Percentiles rank a stretch among this genome's conserved stretches.
Evolutionary conservation across 2,113 vertebrate species (phyloP).

Genomic region (Ochotona curzoniae): DNA sequence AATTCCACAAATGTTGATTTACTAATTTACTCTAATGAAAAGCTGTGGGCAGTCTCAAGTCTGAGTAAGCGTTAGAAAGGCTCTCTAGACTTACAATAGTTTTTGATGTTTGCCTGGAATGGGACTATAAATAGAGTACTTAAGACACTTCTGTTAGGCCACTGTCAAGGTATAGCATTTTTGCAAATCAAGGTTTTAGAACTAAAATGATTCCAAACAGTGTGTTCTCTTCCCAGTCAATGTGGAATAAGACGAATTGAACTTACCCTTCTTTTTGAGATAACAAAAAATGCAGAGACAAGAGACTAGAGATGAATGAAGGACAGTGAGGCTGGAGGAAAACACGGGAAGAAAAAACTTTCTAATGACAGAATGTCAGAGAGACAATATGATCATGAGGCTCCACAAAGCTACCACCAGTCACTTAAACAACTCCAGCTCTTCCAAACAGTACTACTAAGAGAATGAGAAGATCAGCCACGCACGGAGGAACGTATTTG

Average conservation of each 20-base stretch:
- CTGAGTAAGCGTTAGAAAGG: slow-evolving; percentile 47
- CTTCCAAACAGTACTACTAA: background rate
- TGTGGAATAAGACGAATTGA: background rate
- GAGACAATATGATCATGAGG: background rate
- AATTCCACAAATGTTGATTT: background rate
- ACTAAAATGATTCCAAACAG: slow-evolving; percentile 42
- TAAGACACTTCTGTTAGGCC: slow-evolving; percentile 41
- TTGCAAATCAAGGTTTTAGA: slow-evolving; percentile 51
- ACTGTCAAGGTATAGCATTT: slow-evolving; percentile 63
- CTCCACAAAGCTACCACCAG: background rate
- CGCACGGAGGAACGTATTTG: background rate
- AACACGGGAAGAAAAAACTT: background rate
- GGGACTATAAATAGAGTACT: slow-evolving; percentile 45
- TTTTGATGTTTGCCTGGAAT: slow-evolving; percentile 44
- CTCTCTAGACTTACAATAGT: slow-evolving; percentile 50
- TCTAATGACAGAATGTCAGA: background rate
- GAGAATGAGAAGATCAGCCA: background rate
- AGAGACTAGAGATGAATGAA: background rate
- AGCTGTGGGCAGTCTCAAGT: slow-evolving; percentile 45
- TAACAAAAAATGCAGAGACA: background rate
- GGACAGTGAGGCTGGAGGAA: background rate
- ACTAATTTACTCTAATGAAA: slow-evolving; percentile 60
- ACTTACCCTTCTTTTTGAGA: background rate
- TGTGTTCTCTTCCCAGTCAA: background rate
- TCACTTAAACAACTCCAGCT: background rate